phyloP scores from a whole-genome alignment of 35 echinoderm and acorn worm species.

The Holothuria glaberrima region DNA sequence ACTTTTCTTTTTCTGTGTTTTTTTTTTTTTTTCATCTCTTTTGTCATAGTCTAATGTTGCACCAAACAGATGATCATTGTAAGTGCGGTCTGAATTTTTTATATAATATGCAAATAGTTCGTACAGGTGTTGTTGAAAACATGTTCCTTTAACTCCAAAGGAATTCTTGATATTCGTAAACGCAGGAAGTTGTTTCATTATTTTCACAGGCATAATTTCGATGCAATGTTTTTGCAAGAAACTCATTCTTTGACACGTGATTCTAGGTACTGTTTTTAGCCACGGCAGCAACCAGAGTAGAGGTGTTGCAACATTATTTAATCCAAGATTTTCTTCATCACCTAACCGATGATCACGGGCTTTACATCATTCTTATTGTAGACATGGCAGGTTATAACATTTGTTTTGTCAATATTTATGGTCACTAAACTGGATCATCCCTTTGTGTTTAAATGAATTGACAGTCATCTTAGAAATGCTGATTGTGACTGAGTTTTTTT shows the following conservation, averaged over 20 bases:
- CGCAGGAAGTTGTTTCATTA: too few species aligned
- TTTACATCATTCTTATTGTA: not conserved
- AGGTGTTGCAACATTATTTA: constrained; percentile 27
- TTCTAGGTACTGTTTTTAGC: not conserved
- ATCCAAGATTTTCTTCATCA: not conserved
- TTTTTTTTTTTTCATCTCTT: not conserved
- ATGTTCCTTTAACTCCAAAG: too few species aligned
- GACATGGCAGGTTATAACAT: not conserved
- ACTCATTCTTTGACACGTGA: too few species aligned
- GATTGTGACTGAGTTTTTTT: not conserved
- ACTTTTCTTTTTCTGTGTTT: not conserved
- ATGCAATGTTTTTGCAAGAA: too few species aligned
- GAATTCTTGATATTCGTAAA: too few species aligned
- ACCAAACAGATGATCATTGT: too few species aligned
- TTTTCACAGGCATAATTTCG: too few species aligned
- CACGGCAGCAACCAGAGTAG: not conserved
- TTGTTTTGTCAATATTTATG: not conserved
- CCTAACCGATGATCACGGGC: not conserved
- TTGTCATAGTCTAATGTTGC: not conserved
- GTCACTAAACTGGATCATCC: not conserved
- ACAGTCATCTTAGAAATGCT: not conserved
- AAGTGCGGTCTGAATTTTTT: too few species aligned
- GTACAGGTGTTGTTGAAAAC: too few species aligned
- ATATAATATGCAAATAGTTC: too few species aligned
- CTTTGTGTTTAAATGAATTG: not conserved